Conservation (phyloP, 2,113 vertebrate genomes). For the Nanorana parkeri region DNA sequence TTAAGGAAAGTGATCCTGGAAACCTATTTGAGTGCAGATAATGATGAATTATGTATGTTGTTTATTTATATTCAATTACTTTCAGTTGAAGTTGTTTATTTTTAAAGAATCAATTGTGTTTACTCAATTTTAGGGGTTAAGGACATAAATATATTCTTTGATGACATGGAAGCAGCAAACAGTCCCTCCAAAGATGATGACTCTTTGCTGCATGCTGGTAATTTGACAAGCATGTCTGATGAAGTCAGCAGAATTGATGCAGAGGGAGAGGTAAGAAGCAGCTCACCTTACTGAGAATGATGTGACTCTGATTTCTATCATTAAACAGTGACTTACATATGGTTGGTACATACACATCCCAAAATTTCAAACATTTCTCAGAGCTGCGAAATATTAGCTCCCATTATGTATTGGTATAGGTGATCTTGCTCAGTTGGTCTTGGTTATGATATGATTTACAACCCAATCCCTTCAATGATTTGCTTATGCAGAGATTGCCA, state of each 20-base stretch:
- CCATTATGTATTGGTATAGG: no score
- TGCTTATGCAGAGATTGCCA: no score
- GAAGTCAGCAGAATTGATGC: slow-evolving; percentile 81
- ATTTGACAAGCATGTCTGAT: slow-evolving; percentile 84
- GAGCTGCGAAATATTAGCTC: not conserved
- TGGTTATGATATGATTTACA: no score
- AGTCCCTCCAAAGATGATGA: slow-evolving; percentile 89
- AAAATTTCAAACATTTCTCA: not conserved
- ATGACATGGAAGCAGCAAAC: slow-evolving; percentile 80
- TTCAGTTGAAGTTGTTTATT: no score
- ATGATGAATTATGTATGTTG: no score
- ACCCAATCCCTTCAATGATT: no score
- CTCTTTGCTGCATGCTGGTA: slow-evolving; percentile 83
- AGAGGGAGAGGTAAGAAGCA: slow-evolving; percentile 79
- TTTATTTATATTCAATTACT: no score
- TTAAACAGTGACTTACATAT: no score
- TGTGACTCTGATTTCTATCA: no score
- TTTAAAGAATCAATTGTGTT: slow-evolving; percentile 12
- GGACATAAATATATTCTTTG: slow-evolving; percentile 86
- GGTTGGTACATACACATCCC: not conserved
- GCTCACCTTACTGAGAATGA: not conserved
- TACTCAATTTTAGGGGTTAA: slow-evolving; percentile 78
- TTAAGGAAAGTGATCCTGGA: no score
- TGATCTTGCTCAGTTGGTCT: no score
- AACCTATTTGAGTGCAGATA: no score